Evolutionary conservation across 2,113 vertebrate genomes (phyloP), one percentile per base, ranked within the genome.

Genomic region (Halichoerus grypus): DNA sequence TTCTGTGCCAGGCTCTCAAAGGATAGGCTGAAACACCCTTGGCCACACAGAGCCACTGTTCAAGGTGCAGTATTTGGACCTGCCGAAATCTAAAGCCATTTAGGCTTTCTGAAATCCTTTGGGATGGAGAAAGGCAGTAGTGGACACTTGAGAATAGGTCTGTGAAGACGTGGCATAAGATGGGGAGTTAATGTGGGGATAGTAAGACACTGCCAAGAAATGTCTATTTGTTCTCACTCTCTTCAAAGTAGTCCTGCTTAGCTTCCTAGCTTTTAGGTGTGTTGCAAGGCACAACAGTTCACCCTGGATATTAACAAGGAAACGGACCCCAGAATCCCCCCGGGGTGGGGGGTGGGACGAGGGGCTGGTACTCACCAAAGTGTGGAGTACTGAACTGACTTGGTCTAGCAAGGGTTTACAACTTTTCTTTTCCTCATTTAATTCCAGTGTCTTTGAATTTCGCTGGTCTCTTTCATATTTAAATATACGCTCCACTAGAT

Each of bases 391-490:
- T 21, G 15, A 77, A 36, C 49, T 67, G 33, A 92, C 71, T 46
- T 71, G 39, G 49, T 51, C 22, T 80, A 76, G 15, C 61, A 79
- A 59, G 51, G 53, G 26, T 26, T n/a, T 79, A 89, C 24, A 88
- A 57, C 55, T 16, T 57, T 71, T 59, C 11, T 1, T 2, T 46
- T 28, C 26, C 18, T 36, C 33, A 1, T 81, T 85, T 76, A 77
- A 69, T 90, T 63, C 36, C 6, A 14, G 83, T 86, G 81, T 67
- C 36, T 84, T 49, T 63, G 69, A 71, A 80, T 61, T 46, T 76
- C 24, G 67, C 31, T 31, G 83, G 26, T 79, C n/a, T 92, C 88
- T 90, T 88, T 94, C 65, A 67, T 63, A 85, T 94, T 92, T 92
- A 96, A 96, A 92, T 90, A 18, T 15, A 65, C 61, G 57, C 42